phyloP scores from a whole-genome alignment of 2,797 vertebrate genomes.

The Melanitta fusca region DNA sequence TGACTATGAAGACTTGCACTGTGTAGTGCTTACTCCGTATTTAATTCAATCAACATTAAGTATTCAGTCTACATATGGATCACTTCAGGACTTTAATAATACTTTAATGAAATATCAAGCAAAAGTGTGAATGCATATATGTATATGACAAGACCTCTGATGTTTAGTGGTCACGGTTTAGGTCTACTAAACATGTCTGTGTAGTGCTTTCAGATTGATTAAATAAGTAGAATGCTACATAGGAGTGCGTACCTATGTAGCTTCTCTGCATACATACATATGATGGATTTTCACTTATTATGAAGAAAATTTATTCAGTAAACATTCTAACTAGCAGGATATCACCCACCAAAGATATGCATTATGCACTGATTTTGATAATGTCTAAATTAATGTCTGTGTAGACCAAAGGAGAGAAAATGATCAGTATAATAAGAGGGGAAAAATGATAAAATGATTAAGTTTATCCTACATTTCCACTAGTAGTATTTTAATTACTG shows the following conservation, averaged over 20 bases:
- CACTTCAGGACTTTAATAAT: neutral
- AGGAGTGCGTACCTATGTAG: neutral
- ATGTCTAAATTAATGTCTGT: neutral
- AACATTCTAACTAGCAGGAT: neutral
- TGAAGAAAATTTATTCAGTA: neutral
- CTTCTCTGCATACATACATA: neutral
- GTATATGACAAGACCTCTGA: neutral
- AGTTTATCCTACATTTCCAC: slow-evolving; percentile 28
- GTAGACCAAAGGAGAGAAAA: neutral
- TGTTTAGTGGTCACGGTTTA: neutral
- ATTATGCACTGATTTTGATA: neutral
- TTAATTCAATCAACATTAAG: neutral
- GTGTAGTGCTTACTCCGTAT: neutral
- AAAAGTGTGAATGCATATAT: neutral
- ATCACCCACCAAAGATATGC: neutral
- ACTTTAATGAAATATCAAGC: slow-evolving; percentile 21
- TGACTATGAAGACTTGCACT: neutral
- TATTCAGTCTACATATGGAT: neutral
- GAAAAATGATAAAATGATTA: slow-evolving; percentile 18
- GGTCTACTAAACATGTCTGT: neutral
- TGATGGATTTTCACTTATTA: neutral
- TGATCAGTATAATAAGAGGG: neutral
- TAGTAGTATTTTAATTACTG: slow-evolving; percentile 33
- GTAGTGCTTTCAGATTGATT: neutral
- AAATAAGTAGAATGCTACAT: neutral